A percentile compares a stretch with the other conserved stretches of the same genome.
Evolutionary conservation across 2,888 invertebrate genomes (phyloP).

Genomic region (Drosophila rellima): DNA sequence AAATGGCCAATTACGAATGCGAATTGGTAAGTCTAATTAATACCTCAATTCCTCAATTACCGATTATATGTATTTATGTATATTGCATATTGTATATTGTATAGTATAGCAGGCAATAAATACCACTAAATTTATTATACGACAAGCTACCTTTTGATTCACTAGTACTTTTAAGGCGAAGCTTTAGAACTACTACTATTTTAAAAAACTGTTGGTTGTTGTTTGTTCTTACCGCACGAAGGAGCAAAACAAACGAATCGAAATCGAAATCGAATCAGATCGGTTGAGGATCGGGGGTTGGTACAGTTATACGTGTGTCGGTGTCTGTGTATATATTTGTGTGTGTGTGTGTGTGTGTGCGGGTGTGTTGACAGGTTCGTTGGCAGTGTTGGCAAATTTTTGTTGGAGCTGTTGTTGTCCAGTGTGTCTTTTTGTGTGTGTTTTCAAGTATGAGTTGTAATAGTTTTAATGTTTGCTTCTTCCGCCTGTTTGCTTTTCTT

Average conservation of each 20-base stretch:
- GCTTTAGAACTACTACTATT: slow-evolving; percentile 66
- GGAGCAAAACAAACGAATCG: slow-evolving; percentile 57
- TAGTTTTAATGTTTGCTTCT: slow-evolving; percentile 26
- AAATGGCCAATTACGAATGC: slow-evolving; percentile 75
- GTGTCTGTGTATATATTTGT: slow-evolving; percentile 13
- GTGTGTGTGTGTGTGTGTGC: slow-evolving; percentile 10
- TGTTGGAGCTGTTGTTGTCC: slow-evolving; percentile 42
- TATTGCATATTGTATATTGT: slow-evolving; percentile 24
- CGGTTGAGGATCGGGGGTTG: slow-evolving; percentile 43
- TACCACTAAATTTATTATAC: slow-evolving; percentile 44
- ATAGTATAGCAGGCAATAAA: slow-evolving; percentile 51
- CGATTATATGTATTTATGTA: slow-evolving; percentile 29
- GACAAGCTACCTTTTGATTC: slow-evolving; percentile 14
- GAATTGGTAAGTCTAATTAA: slow-evolving; percentile 46
- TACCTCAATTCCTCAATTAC: slow-evolving; percentile 35
- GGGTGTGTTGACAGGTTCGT: slow-evolving; percentile 27
- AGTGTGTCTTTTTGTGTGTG: slow-evolving; percentile 15
- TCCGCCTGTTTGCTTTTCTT: slow-evolving; percentile 14
- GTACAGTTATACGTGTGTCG: slow-evolving; percentile 41
- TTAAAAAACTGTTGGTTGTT: slow-evolving; percentile 40
- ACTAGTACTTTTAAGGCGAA: slow-evolving; percentile 52
- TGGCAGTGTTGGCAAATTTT: slow-evolving; percentile 55
- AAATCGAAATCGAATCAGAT: slow-evolving; percentile 26
- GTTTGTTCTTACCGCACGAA: slow-evolving; percentile 71
- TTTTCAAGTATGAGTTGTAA: slow-evolving; percentile 15